Evolutionary conservation across 2,888 invertebrate genomes (phyloP).

Genomic region (Ditula angustiorana): DNA sequence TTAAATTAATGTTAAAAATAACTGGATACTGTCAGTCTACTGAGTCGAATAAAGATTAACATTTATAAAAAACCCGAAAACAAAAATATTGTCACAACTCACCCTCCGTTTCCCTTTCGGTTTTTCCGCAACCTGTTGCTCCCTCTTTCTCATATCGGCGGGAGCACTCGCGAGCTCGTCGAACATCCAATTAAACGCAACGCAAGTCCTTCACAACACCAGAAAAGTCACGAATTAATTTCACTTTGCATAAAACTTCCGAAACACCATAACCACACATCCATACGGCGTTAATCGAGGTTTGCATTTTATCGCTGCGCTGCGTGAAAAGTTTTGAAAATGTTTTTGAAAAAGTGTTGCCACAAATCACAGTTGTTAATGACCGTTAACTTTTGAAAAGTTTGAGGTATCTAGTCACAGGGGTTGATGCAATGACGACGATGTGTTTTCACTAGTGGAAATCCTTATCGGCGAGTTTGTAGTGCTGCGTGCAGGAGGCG

Average conservation of each 20-base stretch:
- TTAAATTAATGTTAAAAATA: too few relatives aligned
- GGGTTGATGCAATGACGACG: neutral
- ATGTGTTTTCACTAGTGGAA: slow-evolving; percentile 12
- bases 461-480: slow-evolving; percentile 26
- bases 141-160: slow-evolving; percentile 62
- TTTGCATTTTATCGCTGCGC: slow-evolving; percentile 23
- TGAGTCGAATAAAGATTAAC: too few relatives aligned
- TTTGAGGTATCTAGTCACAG: neutral
- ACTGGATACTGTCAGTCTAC: too few relatives aligned
- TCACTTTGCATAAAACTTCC: slow-evolving; percentile 23
- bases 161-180: neutral
- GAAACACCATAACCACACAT: slow-evolving; percentile 36
- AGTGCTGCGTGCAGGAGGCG: slow-evolving; percentile 55
- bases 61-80: too few relatives aligned
- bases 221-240: slow-evolving; percentile 24
- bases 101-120: slow-evolving; percentile 73
- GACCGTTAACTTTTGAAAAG: neutral
- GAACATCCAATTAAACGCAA: slow-evolving; percentile 29
- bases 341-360: neutral
- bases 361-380: slow-evolving; percentile 6
- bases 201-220: slow-evolving; percentile 19
- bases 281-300: slow-evolving; percentile 26
- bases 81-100: slow-evolving; percentile 53
- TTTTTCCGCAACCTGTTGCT: slow-evolving; percentile 65
- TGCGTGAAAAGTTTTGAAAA: slow-evolving; percentile 14